These are phyloP conservation scores for Cuniculus paca DNA, from an alignment of 2,797 vertebrate genomes.

Conservation along the genomic window DNA sequence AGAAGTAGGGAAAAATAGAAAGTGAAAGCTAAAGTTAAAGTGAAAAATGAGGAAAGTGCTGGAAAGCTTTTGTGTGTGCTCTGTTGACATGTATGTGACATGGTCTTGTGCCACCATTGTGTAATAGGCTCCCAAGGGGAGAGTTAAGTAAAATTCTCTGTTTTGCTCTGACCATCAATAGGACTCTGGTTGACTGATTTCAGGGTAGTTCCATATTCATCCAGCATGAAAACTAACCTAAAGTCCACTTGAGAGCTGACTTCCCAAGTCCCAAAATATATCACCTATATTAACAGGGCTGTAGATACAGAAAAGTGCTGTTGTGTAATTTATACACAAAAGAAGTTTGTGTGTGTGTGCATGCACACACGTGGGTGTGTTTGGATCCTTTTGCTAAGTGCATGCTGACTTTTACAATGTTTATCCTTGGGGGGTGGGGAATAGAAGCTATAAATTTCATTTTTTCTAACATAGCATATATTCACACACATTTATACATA, in stretches of 20 bases:
- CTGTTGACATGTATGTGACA: not conserved
- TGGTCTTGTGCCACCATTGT: not conserved
- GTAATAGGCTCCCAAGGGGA: not conserved
- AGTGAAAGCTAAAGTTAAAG: not conserved
- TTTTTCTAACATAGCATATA: not conserved
- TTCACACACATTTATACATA: not conserved
- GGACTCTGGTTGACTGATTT: not conserved
- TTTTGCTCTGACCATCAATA: not conserved
- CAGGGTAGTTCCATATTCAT: not conserved
- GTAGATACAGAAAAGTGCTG: not conserved
- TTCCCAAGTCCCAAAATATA: not conserved
- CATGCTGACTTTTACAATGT: not conserved
- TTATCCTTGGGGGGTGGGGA: not conserved
- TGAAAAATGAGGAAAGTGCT: not conserved
- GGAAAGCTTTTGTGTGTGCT: not conserved
- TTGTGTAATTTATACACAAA: not conserved
- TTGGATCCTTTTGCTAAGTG: not conserved
- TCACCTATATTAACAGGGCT: not conserved
- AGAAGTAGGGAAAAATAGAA: slow-evolving; percentile 14
- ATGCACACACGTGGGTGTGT: not conserved
- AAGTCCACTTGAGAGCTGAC: not conserved
- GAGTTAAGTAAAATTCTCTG: not conserved
- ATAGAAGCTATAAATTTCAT: not conserved
- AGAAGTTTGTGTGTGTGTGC: not conserved
- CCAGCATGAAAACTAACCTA: not conserved